These are phyloP conservation scores for Aramus guarauna DNA, from an alignment of 2,113 vertebrate genomes.

Conservation along the genomic window DNA sequence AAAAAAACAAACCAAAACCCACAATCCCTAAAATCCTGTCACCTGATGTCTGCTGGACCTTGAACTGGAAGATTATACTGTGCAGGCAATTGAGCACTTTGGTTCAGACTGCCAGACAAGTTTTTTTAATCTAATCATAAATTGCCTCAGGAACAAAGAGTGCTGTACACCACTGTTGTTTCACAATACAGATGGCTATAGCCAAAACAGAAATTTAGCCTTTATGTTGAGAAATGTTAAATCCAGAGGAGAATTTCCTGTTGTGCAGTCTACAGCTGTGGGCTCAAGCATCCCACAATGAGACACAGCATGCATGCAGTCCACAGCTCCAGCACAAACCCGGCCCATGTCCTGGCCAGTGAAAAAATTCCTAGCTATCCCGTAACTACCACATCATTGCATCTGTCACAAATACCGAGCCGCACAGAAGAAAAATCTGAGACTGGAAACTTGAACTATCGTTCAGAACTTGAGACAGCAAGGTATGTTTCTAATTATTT, in stretches of 20 bases:
- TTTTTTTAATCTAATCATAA: slow-evolving; percentile 20
- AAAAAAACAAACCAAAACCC: background rate
- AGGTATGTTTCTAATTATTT: slow-evolving; percentile 37
- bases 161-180: background rate
- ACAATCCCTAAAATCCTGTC: background rate
- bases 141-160: slow-evolving; percentile 6
- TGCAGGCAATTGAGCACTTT: background rate
- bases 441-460: background rate
- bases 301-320: background rate
- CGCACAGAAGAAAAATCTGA: background rate
- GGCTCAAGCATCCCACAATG: background rate
- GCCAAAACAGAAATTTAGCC: slow-evolving; percentile 31
- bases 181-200: background rate
- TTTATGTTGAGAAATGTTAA: background rate
- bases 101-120: background rate
- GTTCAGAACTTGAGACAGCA: background rate
- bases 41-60: background rate
- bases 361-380: background rate
- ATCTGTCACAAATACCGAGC: background rate
- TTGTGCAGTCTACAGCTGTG: slow-evolving; percentile 19
- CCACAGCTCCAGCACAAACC: background rate
- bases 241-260: slow-evolving; percentile 26
- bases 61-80: background rate
- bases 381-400: background rate
- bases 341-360: background rate